phyloP scores from a whole-genome alignment of 1,140 invertebrate species.

The Diploscapter pachys region DNA sequence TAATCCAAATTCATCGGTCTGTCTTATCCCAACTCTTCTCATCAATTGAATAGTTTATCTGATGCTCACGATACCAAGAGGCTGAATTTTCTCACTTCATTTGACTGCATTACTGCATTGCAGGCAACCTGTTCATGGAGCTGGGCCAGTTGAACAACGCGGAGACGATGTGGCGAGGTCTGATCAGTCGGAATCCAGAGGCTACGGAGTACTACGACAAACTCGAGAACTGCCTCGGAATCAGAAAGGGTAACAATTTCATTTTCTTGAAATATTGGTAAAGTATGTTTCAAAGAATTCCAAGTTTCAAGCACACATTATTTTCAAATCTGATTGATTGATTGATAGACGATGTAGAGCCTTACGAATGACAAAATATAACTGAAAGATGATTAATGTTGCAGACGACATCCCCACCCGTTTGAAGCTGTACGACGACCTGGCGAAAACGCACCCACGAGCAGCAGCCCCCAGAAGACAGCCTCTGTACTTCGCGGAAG shows the following conservation, averaged over 20 bases:
- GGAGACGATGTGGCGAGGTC: slow-evolving; percentile 75
- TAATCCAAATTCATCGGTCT: no score
- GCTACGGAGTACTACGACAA: slow-evolving; percentile 86
- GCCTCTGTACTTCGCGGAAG: slow-evolving; percentile 76
- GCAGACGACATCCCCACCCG: slow-evolving; percentile 73
- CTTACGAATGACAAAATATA: no score
- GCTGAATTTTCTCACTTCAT: neutral
- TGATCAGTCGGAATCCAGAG: slow-evolving; percentile 90
- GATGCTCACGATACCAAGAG: no score
- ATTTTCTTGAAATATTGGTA: neutral
- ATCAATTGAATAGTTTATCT: no score
- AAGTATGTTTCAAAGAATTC: neutral
- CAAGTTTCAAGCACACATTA: neutral
- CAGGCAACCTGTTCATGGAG: slow-evolving; percentile 69
- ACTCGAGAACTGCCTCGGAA: slow-evolving; percentile 72
- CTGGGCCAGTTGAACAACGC: slow-evolving; percentile 71
- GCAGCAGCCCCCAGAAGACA: slow-evolving; percentile 81
- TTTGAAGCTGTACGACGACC: slow-evolving; percentile 76
- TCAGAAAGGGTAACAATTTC: slow-evolving; percentile 18
- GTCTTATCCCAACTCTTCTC: no score
- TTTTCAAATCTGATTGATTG: no score
- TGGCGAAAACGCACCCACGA: slow-evolving; percentile 74
- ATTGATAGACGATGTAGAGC: no score
- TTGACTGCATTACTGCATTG: slow-evolving; percentile 27
- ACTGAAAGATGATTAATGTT: no score